Base-by-base conservation (phyloP, 1,140 invertebrate genomes). In the Sycophila sp. region DNA sequence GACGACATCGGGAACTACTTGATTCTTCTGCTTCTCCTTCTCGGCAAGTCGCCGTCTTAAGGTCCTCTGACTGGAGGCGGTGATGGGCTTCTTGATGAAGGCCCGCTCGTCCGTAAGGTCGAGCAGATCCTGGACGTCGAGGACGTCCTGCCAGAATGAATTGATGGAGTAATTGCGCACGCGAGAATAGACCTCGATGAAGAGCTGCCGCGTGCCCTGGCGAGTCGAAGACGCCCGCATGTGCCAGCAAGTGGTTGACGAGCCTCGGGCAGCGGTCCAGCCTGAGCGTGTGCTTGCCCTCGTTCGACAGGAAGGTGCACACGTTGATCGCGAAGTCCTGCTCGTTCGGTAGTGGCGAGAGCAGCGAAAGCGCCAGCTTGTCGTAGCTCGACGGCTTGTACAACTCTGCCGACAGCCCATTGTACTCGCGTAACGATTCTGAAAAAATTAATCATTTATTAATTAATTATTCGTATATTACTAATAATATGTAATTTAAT, bases 281-380 rank as follows among this genome's bases (percentile, higher is more conserved):
- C 72, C 94, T 92, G 32, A 99, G 84, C 4, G 93, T 91, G 78
- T 97, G 94, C 60, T 94, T 93, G 36, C 95, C 94, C 81, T 99
- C 97, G 76, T 96, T 97, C 22, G 96, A 96, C 71, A 99, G 87
- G 55, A 99, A 87, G 0, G 96, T 98, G 82, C 96, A 98, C 0
- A 99, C 94, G 85, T 99, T 99, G 62, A 99, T 93, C 3, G 97
- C 97, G 87, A 99, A 97, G 82, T 99, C 97, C 81, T 99, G 96
- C 87, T 99, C 98, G 84, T 99, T 99, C 15, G 98, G 97, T 75
- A 99, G 87, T 1, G 97, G 97, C 36, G 95, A 97, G 19, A 97
- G 83, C 7, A 99, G 87, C 0, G 97, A 97, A 30, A 98, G 87
- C 22, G 94, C 91, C 13, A 99, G 87, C 75, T 94, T 92, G 75